Base-by-base conservation (phyloP, 2,797 vertebrate species). In the Apogon talboti region DNA sequence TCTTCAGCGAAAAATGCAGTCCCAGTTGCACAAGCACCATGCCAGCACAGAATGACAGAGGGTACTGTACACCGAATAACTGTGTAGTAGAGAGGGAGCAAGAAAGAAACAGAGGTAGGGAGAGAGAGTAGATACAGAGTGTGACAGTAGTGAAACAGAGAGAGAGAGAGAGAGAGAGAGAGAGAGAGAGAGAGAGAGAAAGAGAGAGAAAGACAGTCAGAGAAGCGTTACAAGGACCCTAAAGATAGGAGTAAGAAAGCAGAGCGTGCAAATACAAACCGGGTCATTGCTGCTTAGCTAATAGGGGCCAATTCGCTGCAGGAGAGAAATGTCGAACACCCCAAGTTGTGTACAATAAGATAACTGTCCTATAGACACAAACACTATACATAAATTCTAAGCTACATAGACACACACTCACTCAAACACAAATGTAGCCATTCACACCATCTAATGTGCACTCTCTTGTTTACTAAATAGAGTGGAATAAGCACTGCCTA, bases 211-310 rank as follows among this genome's bases (percentile, higher is more conserved):
- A 91, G 82, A 93, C n/a, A 90, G 88, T 76, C 73, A 93, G 86
- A 93, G 83, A 92, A 93, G 93, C 90, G 91, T 93, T 94, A 94
- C 91, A 92, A 92, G 93, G 92, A 93, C 93, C 93, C 93, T 94
- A 93, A 92, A 94, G 89, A 94, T 91, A 93, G 91, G 91, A 94
- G 92, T 93, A 96, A 95, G 90, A 97, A 98, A 96, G 96, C 97
- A 97, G 98, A 99, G 96, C 96, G 97, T 98, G 97, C 97, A 98
- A 92, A 99, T 99, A 99, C 98, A 99, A 99, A 98, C 97, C 97
- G 94, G 96, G 96, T 97, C 97, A 98, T 95, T 96, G 98, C 96
- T 97, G 98, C 97, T 98, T 99, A 99, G 96, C 98, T 99, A 99
- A 96, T 96, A 97, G 96, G 97, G 97, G 96, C 96, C 97, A 97